Evolutionary conservation across 2,888 invertebrate species (phyloP), one percentile per base, ranked within the genome.

Genomic region (Eilema sororculum): DNA sequence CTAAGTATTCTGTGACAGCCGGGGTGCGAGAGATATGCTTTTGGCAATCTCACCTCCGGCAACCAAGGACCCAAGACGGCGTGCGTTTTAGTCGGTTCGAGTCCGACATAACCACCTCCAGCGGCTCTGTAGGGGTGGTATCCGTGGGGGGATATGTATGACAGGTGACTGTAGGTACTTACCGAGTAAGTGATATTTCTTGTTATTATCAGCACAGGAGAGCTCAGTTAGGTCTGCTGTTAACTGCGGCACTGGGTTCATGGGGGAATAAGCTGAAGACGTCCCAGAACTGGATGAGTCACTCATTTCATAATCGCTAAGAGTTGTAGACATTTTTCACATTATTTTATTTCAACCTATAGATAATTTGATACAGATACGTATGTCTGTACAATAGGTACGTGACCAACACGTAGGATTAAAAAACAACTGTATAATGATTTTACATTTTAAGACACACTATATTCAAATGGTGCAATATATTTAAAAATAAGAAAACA

Each of bases 221-320:
- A 93, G 81, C n/a, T 86, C 91, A 3, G 87, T 90, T 70, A 93
- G 82, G n/a, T 84, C 86, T 57, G 81, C 87, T 0, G 90, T 86
- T 4, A 93, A 78, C 46, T 93, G 90, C 13, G 93, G 92, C 30
- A 93, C 91, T 79, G 91, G 90, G 71, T 93, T 93, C 3, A 90
- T 88, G 0, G 94, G 94, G 0, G 94, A 94, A 75, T 89, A 90
- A 75, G 76, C 76, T 56, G 85, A 87, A 0, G 90, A 88, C 65
- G 81, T 80, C 2, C 93, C 92, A 37, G 93, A 92, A 74, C 85
- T 90, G 22, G 65, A 65, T 1, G 91, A 84, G 66, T 92, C 92
- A 74, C 92, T 91, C 74, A 87, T 85, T 75, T 93, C 93, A 63
- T 88, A 87, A 60, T 93, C 93, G 85, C 91, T 91, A 63, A 87